These are phyloP conservation scores for Falco punctatus DNA, from an alignment of 2,113 vertebrate species.

Conservation along the genomic window DNA sequence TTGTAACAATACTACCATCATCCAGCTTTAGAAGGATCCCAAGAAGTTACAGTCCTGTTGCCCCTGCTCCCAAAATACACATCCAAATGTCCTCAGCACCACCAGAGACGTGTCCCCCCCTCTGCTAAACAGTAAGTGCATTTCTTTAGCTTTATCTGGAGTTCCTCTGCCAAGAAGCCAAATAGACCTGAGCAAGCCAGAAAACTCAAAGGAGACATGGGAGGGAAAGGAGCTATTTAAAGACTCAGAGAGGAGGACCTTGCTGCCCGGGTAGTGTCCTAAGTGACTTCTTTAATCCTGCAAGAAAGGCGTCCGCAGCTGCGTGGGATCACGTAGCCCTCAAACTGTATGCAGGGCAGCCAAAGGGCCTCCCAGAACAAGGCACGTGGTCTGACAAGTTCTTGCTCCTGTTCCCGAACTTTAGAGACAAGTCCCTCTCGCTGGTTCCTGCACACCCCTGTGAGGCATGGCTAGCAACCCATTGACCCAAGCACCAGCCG, in stretches of 20 bases:
- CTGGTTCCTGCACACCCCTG: not conserved
- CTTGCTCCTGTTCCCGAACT: not conserved
- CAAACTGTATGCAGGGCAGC: conserved; percentile 31
- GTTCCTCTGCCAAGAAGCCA: not conserved
- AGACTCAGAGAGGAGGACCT: conserved; percentile 36
- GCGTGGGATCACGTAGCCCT: conserved; percentile 64
- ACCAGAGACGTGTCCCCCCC: not conserved
- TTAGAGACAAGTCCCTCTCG: fast-evolving
- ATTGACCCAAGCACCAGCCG: not conserved
- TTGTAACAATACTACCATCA: not conserved
- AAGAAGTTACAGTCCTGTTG: not conserved
- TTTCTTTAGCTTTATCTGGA: not conserved
- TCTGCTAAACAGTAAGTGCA: not conserved
- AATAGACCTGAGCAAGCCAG: not conserved
- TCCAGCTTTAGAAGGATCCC: not conserved
- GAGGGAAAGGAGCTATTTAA: conserved; percentile 52
- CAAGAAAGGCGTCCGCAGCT: conserved; percentile 68
- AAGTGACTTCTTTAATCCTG: conserved; percentile 67
- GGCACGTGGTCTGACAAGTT: not conserved
- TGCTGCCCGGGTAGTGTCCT: conserved; percentile 18
- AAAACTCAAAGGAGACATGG: not conserved
- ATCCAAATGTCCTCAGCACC: not conserved
- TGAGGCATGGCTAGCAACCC: not conserved
- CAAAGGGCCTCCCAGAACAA: conserved; percentile 19
- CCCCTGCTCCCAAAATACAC: not conserved